phyloP scores from a whole-genome alignment of 2,797 vertebrate species.

The Potorous gilbertii region DNA sequence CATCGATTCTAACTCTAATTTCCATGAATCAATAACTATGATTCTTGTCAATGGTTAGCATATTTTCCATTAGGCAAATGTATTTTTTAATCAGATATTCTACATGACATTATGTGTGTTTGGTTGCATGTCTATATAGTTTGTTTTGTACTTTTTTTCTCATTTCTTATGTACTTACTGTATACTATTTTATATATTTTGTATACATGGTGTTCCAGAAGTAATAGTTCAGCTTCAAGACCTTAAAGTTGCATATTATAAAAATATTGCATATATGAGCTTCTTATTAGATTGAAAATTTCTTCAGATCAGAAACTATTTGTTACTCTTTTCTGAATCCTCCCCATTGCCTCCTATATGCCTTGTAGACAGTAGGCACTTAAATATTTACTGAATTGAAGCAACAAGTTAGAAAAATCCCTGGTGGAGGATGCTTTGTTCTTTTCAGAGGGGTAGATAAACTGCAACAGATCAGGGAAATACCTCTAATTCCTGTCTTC shows the following conservation, averaged over 20 bases:
- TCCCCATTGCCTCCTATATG: not conserved
- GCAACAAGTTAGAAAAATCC: conserved; percentile 24
- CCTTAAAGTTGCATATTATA: not conserved
- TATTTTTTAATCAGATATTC: not conserved
- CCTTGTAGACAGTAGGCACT: conserved; percentile 1
- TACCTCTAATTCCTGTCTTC: conserved; percentile 29
- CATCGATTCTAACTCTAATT: not conserved
- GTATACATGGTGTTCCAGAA: not conserved
- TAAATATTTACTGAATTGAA: conserved; percentile 8
- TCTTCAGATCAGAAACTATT: not conserved
- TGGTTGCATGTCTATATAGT: not conserved
- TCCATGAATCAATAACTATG: not conserved
- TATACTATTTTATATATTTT: not conserved
- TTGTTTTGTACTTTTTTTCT: not conserved
- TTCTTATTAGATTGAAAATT: conserved; percentile 25
- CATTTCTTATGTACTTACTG: not conserved
- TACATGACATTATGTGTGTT: not conserved
- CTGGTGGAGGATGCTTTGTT: conserved; percentile 51
- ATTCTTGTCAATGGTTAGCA: not conserved
- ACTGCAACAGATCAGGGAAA: conserved; percentile 17
- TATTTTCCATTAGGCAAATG: not conserved
- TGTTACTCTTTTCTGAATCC: conserved; percentile 15
- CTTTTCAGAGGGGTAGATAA: conserved; percentile 31
- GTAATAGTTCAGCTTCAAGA: not conserved
- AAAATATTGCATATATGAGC: not conserved